Evolutionary conservation across 2,797 vertebrate genomes (phyloP), one percentile per base, ranked within the genome.

Genomic region (Leucoraja ocellata): DNA sequence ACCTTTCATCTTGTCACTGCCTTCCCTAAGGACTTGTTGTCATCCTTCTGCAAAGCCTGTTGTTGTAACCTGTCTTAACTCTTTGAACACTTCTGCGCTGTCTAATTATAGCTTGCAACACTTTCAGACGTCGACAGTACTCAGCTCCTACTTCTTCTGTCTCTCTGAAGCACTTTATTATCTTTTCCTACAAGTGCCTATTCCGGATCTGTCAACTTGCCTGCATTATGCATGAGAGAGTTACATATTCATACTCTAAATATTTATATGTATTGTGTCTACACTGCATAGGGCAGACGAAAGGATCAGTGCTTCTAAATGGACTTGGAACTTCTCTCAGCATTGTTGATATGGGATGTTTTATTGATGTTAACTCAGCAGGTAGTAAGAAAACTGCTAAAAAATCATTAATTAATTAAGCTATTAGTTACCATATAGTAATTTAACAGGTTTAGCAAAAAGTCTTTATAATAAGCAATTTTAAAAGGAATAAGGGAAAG

Each of bases 91-190:
- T 96, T 97, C 95, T 95, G 96, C 95, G 96, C 96, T 96, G 97
- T 97, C 97, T 97, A 97, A 97, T 97, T 97, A 97, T 96, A 97
- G 96, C 95, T 95, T 96, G 96, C 95, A 96, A 96, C 96, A 96
- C 95, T 96, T 86, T 0, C 80, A 95, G 96, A 96, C 96, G 96
- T 96, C 97, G 97, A 97, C 96, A 96, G 96, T 95, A 96, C 96
- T 95, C 96, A 97, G 96, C 97, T 96, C 96, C 97, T 97, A 96
- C 96, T 97, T 97, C 96, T 97, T 97, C 96, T 96, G 96, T 96
- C 96, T 96, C 96, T 96, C 95, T 97, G 95, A 97, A 97, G 97
- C 96, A 96, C 96, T 97, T 97, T 97, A 97, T 97, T 97, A 97
- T 97, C 97, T 96, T 97, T 97, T 97, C 97, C 96, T 95, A 96